These are phyloP conservation scores for Coronaproctus castanopsis DNA, from an alignment of 2,888 invertebrate genomes.

Conservation along the genomic window DNA sequence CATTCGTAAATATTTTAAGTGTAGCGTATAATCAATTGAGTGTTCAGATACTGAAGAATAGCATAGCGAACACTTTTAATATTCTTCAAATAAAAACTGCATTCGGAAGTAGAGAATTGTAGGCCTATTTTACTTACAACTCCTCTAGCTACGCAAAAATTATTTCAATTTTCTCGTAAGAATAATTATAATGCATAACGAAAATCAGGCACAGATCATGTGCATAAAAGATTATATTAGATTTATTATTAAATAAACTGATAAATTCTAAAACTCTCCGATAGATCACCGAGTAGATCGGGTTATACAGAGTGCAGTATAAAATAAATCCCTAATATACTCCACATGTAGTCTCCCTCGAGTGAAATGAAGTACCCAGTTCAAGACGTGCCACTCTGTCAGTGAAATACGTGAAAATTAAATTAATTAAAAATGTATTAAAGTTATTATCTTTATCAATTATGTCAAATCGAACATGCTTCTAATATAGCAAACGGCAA, in stretches of 20 bases:
- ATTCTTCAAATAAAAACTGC: neutral
- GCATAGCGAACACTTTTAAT: neutral
- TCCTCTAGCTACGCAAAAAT: neutral
- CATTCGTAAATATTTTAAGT: no score
- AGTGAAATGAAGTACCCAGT: neutral
- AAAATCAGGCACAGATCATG: no score
- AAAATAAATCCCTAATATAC: neutral
- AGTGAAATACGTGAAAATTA: neutral
- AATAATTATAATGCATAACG: neutral
- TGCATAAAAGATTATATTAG: no score
- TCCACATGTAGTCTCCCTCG: neutral
- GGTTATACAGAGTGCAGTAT: neutral
- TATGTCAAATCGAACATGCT: neutral
- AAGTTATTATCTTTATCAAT: neutral
- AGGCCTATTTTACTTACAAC: neutral
- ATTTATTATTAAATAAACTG: neutral
- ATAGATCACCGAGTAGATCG: neutral
- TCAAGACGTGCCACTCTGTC: neutral
- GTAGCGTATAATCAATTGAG: no score
- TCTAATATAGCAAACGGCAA: neutral
- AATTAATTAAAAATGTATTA: neutral
- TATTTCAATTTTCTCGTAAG: neutral
- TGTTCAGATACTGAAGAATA: no score
- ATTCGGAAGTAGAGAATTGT: neutral
- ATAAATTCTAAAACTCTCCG: neutral